Percentiles rank a stretch among this genome's conserved stretches.
Evolutionary conservation across 1,140 invertebrate species (phyloP).

Genomic region (Meloidogyne floridensis): DNA sequence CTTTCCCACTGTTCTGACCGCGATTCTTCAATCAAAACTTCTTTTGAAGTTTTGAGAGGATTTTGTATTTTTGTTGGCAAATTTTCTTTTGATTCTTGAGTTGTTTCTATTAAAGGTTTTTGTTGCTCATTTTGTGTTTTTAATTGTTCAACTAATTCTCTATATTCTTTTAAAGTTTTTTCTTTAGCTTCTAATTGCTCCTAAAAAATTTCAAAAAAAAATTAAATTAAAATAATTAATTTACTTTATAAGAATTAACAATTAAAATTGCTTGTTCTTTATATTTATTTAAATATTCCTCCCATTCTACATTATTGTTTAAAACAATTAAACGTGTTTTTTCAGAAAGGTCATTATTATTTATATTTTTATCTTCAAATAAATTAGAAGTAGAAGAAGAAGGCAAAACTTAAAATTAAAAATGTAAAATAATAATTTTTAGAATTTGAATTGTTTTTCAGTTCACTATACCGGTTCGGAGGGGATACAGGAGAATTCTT

Average conservation of each 20-base stretch:
- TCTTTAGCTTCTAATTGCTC: conserved; percentile 32
- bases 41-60: background rate
- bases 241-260: conserved; percentile 19
- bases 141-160: conserved; percentile 25
- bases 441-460: too few relatives aligned
- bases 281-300: conserved; percentile 10
- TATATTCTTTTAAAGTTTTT: conserved; percentile 25
- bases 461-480: too few relatives aligned
- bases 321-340: conserved; percentile 5
- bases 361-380: background rate
- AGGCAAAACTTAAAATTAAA: background rate
- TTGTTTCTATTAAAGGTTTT: background rate
- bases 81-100: background rate
- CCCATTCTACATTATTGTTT: conserved; percentile 25
- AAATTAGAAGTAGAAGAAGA: background rate
- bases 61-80: background rate
- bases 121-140: conserved; percentile 13
- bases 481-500: too few relatives aligned
- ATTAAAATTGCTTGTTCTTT: conserved; percentile 17
- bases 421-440: background rate
- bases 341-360: background rate
- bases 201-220: conserved; percentile 29
- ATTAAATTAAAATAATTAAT: background rate
- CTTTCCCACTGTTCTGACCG: background rate
- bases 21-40: conserved; percentile 11